Evolutionary conservation across 2,888 invertebrate species (phyloP), one percentile per base, ranked within the genome.

Genomic region (Tetramorium bicarinatum): DNA sequence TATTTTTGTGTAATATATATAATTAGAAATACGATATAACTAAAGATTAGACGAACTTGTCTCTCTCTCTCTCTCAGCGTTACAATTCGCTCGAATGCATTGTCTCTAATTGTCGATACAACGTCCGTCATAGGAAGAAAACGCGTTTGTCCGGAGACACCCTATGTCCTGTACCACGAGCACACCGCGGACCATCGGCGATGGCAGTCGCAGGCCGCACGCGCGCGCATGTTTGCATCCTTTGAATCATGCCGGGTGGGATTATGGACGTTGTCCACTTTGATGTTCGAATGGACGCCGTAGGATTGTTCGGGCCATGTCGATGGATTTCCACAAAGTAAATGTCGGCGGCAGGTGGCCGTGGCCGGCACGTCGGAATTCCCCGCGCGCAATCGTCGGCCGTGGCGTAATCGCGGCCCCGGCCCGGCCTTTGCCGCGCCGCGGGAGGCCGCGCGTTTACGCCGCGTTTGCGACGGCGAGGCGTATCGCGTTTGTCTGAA

Each of bases 241-340:
- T 89, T 90, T 90, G 89, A 90, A 87, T 86, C 75, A 87, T 77
- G 82, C 75, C 83, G 84, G 72, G 77, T 85, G 84, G 75, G 88
- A 84, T 89, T 90, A 89, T 89, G 89, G 83, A 92, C 89, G 91
- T 87, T 92, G 90, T 88, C 90, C 89, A 92, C 92, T 92, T 92
- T 92, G 92, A 92, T 91, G 92, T 92, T 87, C 85, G 82, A 84
- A 76, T 85, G 85, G 87, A 87, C 82, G 85, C 88, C 85, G 72
- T 90, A 83, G 85, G 85, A 90, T 90, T 88, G 90, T 88, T 66
- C 84, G 76, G 52, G 69, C 81, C 67, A 85, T 86, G 89, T 86
- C 87, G 90, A 89, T 91, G 89, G 91, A 92, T 92, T 92, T 92
- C 91, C 91, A 89, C 91, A 91, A 92, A 91, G 90, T 91, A 91